Conservation (phyloP, 2,797 vertebrate species). For the Sternotherus odoratus region DNA sequence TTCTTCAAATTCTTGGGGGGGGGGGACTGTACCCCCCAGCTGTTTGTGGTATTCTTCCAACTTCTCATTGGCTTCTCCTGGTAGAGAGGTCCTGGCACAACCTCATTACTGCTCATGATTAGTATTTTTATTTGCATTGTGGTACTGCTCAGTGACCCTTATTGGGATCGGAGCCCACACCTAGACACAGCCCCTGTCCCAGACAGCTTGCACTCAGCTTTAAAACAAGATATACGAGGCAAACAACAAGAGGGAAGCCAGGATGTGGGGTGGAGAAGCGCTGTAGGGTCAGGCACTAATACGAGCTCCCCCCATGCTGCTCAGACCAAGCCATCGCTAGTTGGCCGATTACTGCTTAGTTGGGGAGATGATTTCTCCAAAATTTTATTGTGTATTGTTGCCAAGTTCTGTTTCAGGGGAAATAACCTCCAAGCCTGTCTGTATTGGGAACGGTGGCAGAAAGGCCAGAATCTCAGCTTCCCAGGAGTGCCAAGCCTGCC, state of each 20-base stretch:
- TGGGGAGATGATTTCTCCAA: background rate
- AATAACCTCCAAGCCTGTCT: background rate
- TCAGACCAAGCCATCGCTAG: background rate
- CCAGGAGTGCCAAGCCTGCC: conserved; percentile 6
- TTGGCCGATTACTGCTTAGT: background rate
- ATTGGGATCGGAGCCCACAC: background rate
- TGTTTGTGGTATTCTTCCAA: background rate
- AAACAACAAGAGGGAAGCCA: background rate
- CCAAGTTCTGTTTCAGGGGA: background rate
- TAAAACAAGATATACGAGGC: background rate
- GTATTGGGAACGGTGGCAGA: background rate
- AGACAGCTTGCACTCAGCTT: background rate
- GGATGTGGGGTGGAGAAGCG: background rate
- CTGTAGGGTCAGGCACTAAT: background rate
- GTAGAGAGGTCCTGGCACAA: background rate
- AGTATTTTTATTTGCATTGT: background rate
- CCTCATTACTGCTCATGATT: background rate
- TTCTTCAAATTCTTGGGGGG: background rate
- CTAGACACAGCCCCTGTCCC: background rate
- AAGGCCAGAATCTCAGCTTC: conserved; percentile 23
- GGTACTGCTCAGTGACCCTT: background rate
- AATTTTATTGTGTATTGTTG: background rate
- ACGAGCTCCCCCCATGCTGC: background rate
- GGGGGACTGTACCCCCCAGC: background rate
- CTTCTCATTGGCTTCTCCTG: background rate